These are phyloP conservation scores for Oxystoma pomonae DNA, from an alignment of 2,888 invertebrate species.

Conservation along the genomic window DNA sequence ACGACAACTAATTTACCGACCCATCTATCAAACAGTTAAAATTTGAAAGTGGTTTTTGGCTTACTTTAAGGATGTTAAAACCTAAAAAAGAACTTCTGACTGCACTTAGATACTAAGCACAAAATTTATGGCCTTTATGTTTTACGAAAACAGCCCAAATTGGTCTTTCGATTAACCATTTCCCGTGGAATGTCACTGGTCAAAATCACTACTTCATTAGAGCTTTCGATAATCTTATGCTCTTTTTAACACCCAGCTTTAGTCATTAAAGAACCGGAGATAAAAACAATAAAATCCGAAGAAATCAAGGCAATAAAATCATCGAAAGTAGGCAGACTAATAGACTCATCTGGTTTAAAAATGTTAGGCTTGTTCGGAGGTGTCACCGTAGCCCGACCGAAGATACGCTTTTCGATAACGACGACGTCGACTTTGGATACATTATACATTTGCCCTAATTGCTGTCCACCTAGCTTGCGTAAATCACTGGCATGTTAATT, in stretches of 20 bases:
- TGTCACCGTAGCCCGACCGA: conserved; percentile 34
- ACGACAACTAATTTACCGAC: no score
- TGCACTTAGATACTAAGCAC: not conserved
- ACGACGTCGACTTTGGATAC: conserved; percentile 27
- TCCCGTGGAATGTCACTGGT: not conserved
- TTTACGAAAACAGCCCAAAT: not conserved
- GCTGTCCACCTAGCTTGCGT: conserved; percentile 39
- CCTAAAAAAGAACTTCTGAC: not conserved
- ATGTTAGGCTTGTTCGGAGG: conserved; percentile 41
- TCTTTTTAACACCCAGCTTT: not conserved
- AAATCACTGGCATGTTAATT: conserved; percentile 35
- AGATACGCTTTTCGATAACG: conserved; percentile 16
- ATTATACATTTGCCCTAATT: conserved; percentile 44
- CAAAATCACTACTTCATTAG: not conserved
- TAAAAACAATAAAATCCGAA: conserved; percentile 22
- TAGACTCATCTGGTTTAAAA: conserved; percentile 41
- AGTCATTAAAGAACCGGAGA: conserved; percentile 19
- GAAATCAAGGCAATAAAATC: conserved; percentile 32
- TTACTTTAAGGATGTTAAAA: no score
- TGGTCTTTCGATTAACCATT: not conserved
- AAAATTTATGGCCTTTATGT: not conserved
- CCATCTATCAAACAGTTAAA: no score
- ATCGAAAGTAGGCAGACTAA: conserved; percentile 42
- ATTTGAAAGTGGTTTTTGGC: no score
- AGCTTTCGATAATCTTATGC: not conserved